Conservation (phyloP, 2,797 vertebrate genomes). For the Sphenopsis melanotis region DNA sequence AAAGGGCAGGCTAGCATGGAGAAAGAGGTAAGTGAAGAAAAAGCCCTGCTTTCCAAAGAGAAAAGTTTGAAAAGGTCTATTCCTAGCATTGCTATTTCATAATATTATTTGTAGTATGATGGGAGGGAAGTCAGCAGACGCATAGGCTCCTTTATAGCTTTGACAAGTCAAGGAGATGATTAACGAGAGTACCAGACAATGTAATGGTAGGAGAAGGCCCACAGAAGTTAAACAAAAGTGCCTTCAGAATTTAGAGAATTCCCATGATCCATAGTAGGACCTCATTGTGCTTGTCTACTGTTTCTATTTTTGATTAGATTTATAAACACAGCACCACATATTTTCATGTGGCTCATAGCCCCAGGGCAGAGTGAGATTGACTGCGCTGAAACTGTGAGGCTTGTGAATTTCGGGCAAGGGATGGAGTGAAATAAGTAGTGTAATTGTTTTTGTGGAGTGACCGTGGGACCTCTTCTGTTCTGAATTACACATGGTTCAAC, state of each 20-base stretch:
- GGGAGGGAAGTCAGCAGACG: constrained; percentile 51
- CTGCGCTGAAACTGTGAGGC: constrained; percentile 75
- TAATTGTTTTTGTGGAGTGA: constrained; percentile 85
- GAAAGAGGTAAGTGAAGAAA: constrained; percentile 64
- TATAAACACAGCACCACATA: constrained; percentile 84
- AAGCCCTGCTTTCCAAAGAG: background rate
- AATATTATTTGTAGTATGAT: constrained; percentile 59
- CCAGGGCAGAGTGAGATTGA: constrained; percentile 73
- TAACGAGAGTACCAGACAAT: constrained; percentile 80
- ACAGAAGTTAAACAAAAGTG: constrained; percentile 90
- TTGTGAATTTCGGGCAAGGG: constrained; percentile 74
- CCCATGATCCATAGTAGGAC: constrained; percentile 89
- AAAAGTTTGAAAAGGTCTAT: background rate
- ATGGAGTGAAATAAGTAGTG: constrained; percentile 80
- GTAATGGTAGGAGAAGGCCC: constrained; percentile 73
- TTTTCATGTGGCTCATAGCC: constrained; percentile 82
- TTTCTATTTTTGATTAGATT: constrained; percentile 85
- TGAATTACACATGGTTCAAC: constrained; percentile 82
- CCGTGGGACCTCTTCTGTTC: constrained; percentile 81
- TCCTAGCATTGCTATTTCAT: constrained; percentile 58
- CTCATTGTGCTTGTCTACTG: constrained; percentile 84
- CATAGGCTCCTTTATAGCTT: constrained; percentile 50
- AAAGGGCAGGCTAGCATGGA: constrained; percentile 57
- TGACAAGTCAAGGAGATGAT: constrained; percentile 78
- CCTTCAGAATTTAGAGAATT: constrained; percentile 88